Conservation (phyloP, 2,113 vertebrate species). For the Ranitomeya variabilis region DNA sequence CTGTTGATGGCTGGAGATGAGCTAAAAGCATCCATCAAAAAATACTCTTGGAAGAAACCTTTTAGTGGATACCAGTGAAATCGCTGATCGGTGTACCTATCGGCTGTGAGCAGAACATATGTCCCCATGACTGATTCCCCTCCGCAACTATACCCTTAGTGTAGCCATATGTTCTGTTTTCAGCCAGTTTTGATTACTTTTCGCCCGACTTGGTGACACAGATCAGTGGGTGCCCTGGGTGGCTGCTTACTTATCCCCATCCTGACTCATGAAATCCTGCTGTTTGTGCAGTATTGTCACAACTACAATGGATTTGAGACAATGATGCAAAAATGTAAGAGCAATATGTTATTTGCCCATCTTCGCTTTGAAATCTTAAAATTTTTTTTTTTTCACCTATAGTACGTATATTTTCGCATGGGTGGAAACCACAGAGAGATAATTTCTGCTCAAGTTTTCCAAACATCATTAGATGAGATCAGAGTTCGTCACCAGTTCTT, state of each 20-base stretch:
- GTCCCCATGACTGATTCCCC: not conserved
- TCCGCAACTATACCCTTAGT: not conserved
- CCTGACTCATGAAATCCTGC: no score
- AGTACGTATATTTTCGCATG: conserved; percentile 96
- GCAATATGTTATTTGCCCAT: not conserved
- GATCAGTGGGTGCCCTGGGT: no score
- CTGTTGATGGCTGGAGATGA: no score
- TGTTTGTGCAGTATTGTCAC: no score
- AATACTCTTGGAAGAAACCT: not conserved
- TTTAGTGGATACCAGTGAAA: not conserved
- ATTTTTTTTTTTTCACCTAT: conserved; percentile 52
- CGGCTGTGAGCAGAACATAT: not conserved
- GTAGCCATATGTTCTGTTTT: not conserved
- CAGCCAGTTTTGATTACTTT: not conserved
- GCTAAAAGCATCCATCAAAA: no score
- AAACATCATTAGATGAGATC: conserved; percentile 74
- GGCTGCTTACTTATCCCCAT: no score
- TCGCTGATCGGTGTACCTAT: not conserved
- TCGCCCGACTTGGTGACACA: no score
- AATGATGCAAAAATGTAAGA: no score
- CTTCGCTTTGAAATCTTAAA: not conserved
- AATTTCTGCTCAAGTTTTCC: conserved; percentile 76
- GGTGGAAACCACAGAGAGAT: conserved; percentile 83
- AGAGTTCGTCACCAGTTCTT: conserved; percentile 83
- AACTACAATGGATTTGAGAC: no score